Base-by-base conservation (phyloP, 64 coral and sea anemone genomes). In the Trachythela sp. region DNA sequence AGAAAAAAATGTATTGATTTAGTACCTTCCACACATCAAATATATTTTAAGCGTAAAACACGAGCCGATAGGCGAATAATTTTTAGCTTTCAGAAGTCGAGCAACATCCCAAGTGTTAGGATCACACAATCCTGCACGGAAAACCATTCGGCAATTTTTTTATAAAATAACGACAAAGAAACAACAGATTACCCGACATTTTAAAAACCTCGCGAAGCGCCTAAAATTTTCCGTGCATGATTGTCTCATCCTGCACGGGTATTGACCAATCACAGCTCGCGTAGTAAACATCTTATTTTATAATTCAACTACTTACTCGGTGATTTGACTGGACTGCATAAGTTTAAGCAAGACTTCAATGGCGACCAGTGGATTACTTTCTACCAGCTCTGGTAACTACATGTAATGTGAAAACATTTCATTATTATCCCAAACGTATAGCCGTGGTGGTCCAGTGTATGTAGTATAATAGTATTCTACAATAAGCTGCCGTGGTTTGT, bases 271-370 rank as follows among this genome's bases (percentile, higher is more conserved):
- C 11, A 45, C 42, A 45, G 42, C 56, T 26, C 24, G 56, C 26
- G 8, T n/a, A 24, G 20, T 1, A 64, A 1, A 64, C 22, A 64
- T 64, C 4, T 64, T 20, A 64, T 18, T 64, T 24, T 6, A 64
- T 2, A 11, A 13, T 40, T 64, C 4, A 22, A 40, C 2, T 39
- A 92, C 95, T 99, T 91, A 99, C 96, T 99, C 96, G 87, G 96
- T 99, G 77, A 99, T 94, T 93, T 99, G 96, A 83, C 94, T 99
- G 18, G 96, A 99, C 38, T 94, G 96, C 96, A 94, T 93, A 32
- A 99, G 92, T 89, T 99, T 99, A 13, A 99, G 87, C 39, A 99
- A 83, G 36, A 99, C 93, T 84, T 99, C 96, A 29, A 99, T 99
- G 26, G 96, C 96, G 52, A 99, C 90, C 70, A 99, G 52, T 1